Percentiles rank a stretch among this genome's conserved stretches.
phyloP scores from a whole-genome alignment of 2,797 vertebrate species.

The Acanthornis magna region DNA sequence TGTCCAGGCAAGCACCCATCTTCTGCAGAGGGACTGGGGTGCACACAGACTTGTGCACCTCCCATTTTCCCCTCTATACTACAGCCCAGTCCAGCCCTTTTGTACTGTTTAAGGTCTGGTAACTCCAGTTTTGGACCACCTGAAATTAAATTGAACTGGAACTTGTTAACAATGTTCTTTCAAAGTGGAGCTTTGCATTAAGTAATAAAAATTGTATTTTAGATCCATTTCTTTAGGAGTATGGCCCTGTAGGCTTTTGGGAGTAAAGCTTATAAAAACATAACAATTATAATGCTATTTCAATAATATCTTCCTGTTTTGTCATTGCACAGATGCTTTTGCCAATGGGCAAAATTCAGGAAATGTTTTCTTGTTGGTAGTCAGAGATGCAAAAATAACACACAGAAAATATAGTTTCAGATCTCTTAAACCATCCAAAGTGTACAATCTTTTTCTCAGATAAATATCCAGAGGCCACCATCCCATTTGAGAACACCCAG shows the following conservation, averaged over 20 bases:
- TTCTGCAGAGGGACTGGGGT: not conserved
- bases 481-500: not conserved
- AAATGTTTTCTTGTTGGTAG: not conserved
- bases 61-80: not conserved
- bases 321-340: not conserved
- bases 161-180: not conserved
- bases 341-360: not conserved
- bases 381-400: not conserved
- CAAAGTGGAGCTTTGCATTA: not conserved
- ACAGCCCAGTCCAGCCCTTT: not conserved
- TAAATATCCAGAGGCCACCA: not conserved
- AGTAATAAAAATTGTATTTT: not conserved
- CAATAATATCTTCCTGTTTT: not conserved
- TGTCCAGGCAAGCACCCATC: not conserved
- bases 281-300: not conserved
- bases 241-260: accelerated
- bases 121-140: not conserved
- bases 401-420: not conserved
- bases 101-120: not conserved
- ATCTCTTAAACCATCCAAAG: not conserved
- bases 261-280: not conserved
- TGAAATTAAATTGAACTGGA: not conserved
- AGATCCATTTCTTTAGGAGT: not conserved
- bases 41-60: not conserved
- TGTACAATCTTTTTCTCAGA: not conserved